These are phyloP conservation scores for Byasa hedistus DNA, from an alignment of 2,888 invertebrate genomes.

Conservation along the genomic window DNA sequence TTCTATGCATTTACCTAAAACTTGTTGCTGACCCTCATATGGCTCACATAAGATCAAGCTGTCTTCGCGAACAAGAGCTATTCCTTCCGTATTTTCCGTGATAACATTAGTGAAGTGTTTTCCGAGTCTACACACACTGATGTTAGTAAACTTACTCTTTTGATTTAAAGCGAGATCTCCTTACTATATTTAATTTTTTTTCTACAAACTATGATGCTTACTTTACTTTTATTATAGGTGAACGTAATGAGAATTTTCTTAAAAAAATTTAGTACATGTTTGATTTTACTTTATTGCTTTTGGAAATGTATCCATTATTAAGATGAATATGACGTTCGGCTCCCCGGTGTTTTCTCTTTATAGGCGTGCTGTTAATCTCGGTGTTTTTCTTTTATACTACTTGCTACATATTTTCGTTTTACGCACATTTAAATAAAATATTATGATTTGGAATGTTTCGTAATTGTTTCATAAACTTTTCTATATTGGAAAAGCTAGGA, in stretches of 20 bases:
- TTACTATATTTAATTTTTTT: background rate
- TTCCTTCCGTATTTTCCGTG: constrained; percentile 60
- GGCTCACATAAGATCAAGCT: constrained; percentile 68
- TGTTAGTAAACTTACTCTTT: background rate
- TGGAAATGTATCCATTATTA: constrained; percentile 25
- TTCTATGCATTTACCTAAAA: constrained; percentile 49
- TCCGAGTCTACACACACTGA: constrained; percentile 41
- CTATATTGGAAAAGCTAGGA: too few species aligned
- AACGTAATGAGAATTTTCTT: constrained; percentile 27
- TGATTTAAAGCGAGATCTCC: constrained; percentile 40
- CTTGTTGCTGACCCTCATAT: constrained; percentile 71
- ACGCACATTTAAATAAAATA: background rate
- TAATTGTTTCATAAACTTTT: too few species aligned
- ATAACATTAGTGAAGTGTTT: constrained; percentile 71
- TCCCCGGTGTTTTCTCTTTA: constrained; percentile 20
- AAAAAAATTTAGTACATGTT: constrained; percentile 44
- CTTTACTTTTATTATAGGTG: background rate
- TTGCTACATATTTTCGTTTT: constrained; percentile 12
- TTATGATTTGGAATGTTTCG: background rate
- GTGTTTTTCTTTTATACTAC: constrained; percentile 12
- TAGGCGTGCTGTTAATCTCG: constrained; percentile 21
- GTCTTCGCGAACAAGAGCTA: constrained; percentile 69
- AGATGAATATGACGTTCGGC: constrained; percentile 21
- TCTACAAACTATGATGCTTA: background rate
- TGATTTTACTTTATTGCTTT: constrained; percentile 10